Percentiles rank a stretch among this genome's conserved stretches.
Conservation (phyloP, 1,140 invertebrate species). For the Tetragnatha versicolor region DNA sequence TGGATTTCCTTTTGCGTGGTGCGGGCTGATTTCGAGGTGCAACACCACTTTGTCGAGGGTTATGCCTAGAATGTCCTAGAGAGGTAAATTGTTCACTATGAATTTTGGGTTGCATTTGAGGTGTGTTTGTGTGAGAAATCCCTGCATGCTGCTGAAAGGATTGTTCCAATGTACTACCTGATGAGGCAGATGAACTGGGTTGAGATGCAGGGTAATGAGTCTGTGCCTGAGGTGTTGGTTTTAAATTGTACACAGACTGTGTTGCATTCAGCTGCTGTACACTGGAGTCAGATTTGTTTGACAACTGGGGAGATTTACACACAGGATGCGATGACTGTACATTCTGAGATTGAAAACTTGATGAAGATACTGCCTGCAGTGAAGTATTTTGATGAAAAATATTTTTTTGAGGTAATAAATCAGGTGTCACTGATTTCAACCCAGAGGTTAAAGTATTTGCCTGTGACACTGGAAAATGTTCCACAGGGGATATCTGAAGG, state of each 20-base stretch:
- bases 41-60: background rate
- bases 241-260: conserved; percentile 9
- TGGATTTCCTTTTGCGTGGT: conserved; percentile 36
- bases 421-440: background rate
- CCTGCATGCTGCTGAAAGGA: conserved; percentile 26
- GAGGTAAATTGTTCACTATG: conserved; percentile 6
- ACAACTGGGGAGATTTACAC: conserved; percentile 1
- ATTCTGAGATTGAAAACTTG: conserved; percentile 3
- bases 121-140: background rate
- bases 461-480: too few species aligned
- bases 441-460: too few species aligned
- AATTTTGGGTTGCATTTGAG: conserved; percentile 22
- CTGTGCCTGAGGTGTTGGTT: conserved; percentile 6
- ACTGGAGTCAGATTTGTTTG: conserved; percentile 18
- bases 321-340: conserved; percentile 6
- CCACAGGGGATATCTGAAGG: conserved; percentile 23
- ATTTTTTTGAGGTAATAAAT: conserved; percentile 12
- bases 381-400: conserved; percentile 14
- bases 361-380: conserved; percentile 8
- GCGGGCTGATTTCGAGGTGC: conserved; percentile 17
- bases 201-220: conserved; percentile 21
- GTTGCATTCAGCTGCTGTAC: conserved; percentile 8
- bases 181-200: background rate
- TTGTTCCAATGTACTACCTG: background rate
- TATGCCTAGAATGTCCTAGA: conserved; percentile 1